Evolutionary conservation across 2,113 vertebrate genomes (phyloP).

Genomic region (Tauraco erythrolophus): DNA sequence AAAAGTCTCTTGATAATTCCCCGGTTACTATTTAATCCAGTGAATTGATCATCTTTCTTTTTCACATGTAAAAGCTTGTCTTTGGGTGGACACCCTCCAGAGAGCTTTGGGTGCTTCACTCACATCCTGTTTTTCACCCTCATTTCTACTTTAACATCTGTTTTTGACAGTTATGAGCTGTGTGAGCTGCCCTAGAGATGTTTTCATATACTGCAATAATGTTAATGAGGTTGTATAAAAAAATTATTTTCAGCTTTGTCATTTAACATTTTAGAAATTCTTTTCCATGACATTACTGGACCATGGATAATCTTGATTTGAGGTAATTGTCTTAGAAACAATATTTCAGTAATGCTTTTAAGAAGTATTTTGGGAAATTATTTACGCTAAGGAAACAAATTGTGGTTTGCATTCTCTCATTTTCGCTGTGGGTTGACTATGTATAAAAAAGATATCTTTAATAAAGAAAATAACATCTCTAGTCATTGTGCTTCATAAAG

Average conservation of each 20-base stretch:
- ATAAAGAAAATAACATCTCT: not conserved
- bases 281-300: not conserved
- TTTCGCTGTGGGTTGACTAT: not conserved
- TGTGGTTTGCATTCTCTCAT: not conserved
- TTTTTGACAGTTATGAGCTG: not conserved
- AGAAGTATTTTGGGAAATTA: not conserved
- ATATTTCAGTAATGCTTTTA: not conserved
- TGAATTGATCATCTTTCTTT: not conserved
- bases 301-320: not conserved
- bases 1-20: not conserved
- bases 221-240: not conserved
- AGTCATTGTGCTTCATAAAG: not conserved
- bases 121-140: fast-evolving
- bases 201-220: not conserved
- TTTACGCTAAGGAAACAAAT: not conserved
- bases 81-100: not conserved
- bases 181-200: not conserved
- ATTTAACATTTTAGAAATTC: not conserved
- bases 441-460: not conserved
- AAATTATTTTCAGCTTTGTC: not conserved
- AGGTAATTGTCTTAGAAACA: not conserved
- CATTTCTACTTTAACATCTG: not conserved
- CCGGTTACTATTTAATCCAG: not conserved
- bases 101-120: not conserved
- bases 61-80: not conserved